These are phyloP conservation scores for Cryptoblepharus egeriae DNA, from an alignment of 2,797 vertebrate species.

Conservation along the genomic window DNA sequence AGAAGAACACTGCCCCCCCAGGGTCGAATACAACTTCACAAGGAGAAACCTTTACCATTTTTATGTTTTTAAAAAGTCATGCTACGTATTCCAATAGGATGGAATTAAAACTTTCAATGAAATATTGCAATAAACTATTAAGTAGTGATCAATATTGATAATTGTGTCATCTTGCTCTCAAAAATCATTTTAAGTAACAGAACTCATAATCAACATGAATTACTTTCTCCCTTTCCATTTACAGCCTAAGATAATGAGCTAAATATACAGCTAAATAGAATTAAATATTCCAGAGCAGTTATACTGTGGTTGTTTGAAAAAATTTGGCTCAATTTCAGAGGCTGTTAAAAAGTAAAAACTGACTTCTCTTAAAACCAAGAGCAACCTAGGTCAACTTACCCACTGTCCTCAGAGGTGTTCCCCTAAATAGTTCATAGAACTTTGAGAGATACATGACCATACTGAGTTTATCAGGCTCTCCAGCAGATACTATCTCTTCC, in stretches of 20 bases:
- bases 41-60: no score
- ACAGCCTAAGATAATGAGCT: conserved; percentile 17
- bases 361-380: background rate
- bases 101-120: background rate
- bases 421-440: conserved; percentile 94
- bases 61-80: background rate
- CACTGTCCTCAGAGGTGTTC: conserved; percentile 84
- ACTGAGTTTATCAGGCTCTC: conserved; percentile 87
- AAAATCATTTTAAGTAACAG: conserved; percentile 29
- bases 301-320: background rate
- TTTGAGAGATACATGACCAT: conserved; percentile 94
- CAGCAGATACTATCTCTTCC: conserved; percentile 80
- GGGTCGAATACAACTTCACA: no score
- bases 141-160: conserved; percentile 38
- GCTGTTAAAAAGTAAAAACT: fast-evolving
- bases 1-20: no score
- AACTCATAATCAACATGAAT: background rate
- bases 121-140: background rate
- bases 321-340: background rate
- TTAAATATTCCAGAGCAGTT: background rate
- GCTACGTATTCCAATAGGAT: background rate
- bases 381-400: conserved; percentile 75
- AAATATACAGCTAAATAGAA: background rate
- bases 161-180: conserved; percentile 27
- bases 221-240: background rate